These are phyloP conservation scores for Solea senegalensis DNA, from an alignment of 2,113 vertebrate species.

Conservation along the genomic window DNA sequence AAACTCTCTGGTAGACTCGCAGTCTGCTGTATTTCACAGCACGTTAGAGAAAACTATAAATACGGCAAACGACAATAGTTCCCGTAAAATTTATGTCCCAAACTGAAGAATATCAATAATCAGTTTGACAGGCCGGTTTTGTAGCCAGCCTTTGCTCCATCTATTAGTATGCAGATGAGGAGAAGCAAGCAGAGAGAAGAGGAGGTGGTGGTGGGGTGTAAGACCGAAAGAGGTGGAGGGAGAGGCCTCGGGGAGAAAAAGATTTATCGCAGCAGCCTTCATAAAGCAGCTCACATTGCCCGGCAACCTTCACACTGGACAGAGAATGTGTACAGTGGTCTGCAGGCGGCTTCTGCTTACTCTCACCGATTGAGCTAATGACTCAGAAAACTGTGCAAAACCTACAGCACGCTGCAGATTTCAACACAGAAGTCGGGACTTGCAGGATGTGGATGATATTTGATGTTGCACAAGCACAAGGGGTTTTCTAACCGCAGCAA, in stretches of 20 bases:
- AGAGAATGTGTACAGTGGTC: slow-evolving; percentile 72
- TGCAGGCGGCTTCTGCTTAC: slow-evolving; percentile 52
- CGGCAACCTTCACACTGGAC: slow-evolving; percentile 70
- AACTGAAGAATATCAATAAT: slow-evolving; percentile 56
- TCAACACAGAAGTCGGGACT: slow-evolving; percentile 2
- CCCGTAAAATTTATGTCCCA: slow-evolving; percentile 33
- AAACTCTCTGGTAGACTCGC: slow-evolving; percentile 5
- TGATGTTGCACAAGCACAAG: not conserved
- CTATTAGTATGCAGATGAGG: slow-evolving; percentile 78
- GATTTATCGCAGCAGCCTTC: slow-evolving; percentile 47
- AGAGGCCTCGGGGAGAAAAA: slow-evolving; percentile 26
- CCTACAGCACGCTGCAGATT: slow-evolving; percentile 1
- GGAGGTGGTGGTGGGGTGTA: slow-evolving; percentile 22
- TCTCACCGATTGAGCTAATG: slow-evolving; percentile 49
- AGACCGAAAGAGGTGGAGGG: slow-evolving; percentile 53
- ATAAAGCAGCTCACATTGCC: slow-evolving; percentile 65
- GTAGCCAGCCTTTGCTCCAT: slow-evolving; percentile 52
- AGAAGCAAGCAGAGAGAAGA: slow-evolving; percentile 41
- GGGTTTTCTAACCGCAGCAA: not conserved
- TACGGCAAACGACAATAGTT: slow-evolving; percentile 30
- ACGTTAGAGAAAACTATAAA: slow-evolving; percentile 13
- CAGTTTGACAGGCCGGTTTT: slow-evolving; percentile 54
- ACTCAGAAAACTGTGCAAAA: slow-evolving; percentile 41
- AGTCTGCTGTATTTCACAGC: slow-evolving; percentile 28
- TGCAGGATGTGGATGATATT: slow-evolving; percentile 3